phyloP scores from a whole-genome alignment of 2,113 vertebrate genomes.

The Ornithorhynchus anatinus region DNA sequence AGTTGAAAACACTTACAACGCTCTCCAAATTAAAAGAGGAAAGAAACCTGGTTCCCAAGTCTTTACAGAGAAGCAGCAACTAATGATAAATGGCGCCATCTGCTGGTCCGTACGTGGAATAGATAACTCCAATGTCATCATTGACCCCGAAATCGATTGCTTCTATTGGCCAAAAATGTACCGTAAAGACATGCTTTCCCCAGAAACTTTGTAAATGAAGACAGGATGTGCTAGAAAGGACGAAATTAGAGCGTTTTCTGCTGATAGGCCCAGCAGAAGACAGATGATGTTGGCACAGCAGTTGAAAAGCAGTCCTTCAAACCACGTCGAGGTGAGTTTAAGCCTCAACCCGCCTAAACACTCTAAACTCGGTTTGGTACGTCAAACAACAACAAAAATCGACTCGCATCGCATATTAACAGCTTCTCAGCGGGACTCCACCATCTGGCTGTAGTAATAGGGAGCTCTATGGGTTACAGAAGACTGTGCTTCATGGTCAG shows the following conservation, averaged over 20 bases:
- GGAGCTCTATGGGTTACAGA: too few species aligned
- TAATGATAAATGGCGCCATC: conserved; percentile 73
- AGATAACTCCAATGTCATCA: conserved; percentile 19
- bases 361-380: too few species aligned
- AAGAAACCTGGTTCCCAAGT: background rate
- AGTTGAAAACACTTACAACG: conserved; percentile 69
- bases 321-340: too few species aligned
- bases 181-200: background rate
- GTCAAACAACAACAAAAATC: too few species aligned
- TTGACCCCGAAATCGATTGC: conserved; percentile 35
- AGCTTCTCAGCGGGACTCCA: too few species aligned
- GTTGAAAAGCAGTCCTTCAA: too few species aligned
- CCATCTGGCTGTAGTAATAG: too few species aligned
- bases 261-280: too few species aligned
- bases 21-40: conserved; percentile 51
- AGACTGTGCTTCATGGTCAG: too few species aligned
- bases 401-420: too few species aligned
- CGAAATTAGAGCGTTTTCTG: background rate
- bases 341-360: too few species aligned
- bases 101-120: conserved; percentile 45
- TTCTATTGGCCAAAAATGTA: conserved; percentile 42
- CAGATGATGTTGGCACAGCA: too few species aligned
- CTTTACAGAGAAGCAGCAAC: conserved; percentile 27
- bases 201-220: background rate
- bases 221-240: background rate